These are phyloP conservation scores for Distichodus sexfasciatus DNA, from an alignment of 2,797 vertebrate species.

Conservation along the genomic window DNA sequence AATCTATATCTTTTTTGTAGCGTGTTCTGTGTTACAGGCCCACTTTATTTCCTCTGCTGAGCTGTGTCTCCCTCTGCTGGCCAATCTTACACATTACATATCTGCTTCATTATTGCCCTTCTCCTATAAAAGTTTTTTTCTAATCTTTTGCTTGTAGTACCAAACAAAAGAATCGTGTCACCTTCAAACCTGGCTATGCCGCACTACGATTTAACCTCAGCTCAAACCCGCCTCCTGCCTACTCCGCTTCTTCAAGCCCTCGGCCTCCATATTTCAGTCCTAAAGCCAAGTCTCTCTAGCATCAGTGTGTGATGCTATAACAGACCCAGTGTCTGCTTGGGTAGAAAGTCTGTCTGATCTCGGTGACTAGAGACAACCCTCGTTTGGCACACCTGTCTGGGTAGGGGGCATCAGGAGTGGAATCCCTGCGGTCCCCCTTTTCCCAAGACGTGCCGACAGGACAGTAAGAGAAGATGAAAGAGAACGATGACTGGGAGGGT, in stretches of 20 bases:
- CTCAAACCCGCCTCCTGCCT: not conserved
- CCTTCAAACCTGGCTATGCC: too few relatives aligned
- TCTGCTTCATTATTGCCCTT: too few relatives aligned
- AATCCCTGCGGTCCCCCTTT: not conserved
- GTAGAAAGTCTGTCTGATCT: not conserved
- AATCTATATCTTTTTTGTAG: too few relatives aligned
- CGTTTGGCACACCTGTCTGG: not conserved
- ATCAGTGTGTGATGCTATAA: not conserved
- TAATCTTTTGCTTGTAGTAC: too few relatives aligned
- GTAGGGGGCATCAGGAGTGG: not conserved
- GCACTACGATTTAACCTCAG: not conserved
- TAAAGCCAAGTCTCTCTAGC: not conserved
- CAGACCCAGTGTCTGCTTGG: not conserved
- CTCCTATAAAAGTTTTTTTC: too few relatives aligned
- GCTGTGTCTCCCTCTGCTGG: constrained; percentile 32
- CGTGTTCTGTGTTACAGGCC: not conserved
- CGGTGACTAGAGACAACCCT: not conserved
- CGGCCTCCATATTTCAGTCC: not conserved
- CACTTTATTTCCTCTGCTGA: not conserved
- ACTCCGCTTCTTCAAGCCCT: not conserved
- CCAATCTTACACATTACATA: not conserved
- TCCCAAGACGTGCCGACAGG: not conserved
- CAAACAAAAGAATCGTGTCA: too few relatives aligned
- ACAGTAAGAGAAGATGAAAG: not conserved
- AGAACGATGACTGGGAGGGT: not conserved